These are phyloP conservation scores for Xestobium rufovillosum DNA, from an alignment of 2,888 invertebrate species.

Conservation along the genomic window DNA sequence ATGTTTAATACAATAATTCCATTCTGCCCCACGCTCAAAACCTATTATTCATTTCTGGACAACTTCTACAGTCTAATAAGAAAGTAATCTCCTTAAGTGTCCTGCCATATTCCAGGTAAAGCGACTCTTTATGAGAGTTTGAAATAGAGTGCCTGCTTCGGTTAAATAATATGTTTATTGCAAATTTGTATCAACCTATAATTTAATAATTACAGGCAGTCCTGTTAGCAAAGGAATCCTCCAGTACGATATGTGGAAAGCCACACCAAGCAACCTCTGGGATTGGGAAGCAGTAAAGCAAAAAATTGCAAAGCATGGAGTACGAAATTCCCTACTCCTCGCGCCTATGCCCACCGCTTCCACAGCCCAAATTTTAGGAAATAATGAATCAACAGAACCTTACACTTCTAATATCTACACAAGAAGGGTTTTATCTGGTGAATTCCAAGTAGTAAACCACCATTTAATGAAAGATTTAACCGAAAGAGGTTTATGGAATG, in stretches of 20 bases:
- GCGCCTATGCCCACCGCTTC: constrained; percentile 99
- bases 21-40: too few relatives aligned
- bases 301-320: constrained; percentile 80
- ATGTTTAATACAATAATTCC: too few relatives aligned
- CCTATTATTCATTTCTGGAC: too few relatives aligned
- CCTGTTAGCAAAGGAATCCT: constrained; percentile 93
- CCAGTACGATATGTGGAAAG: constrained; percentile 97
- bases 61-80: too few relatives aligned
- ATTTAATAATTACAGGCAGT: too few relatives aligned
- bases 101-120: too few relatives aligned
- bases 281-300: constrained; percentile 79
- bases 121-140: too few relatives aligned
- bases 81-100: too few relatives aligned
- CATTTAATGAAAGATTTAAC: constrained; percentile 91
- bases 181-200: too few relatives aligned
- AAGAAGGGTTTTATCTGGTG: constrained; percentile 88
- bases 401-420: constrained; percentile 97
- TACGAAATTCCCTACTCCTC: constrained; percentile 80
- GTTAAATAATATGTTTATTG: too few relatives aligned
- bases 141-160: too few relatives aligned
- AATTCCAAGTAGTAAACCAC: constrained; percentile 94
- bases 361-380: constrained; percentile 97
- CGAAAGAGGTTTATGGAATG: constrained; percentile 86
- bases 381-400: constrained; percentile 97
- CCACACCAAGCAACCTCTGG: constrained; percentile 78